Evolutionary conservation across 2,113 vertebrate genomes (phyloP), one percentile per base, ranked within the genome.

Genomic region (Petroica traversi): DNA sequence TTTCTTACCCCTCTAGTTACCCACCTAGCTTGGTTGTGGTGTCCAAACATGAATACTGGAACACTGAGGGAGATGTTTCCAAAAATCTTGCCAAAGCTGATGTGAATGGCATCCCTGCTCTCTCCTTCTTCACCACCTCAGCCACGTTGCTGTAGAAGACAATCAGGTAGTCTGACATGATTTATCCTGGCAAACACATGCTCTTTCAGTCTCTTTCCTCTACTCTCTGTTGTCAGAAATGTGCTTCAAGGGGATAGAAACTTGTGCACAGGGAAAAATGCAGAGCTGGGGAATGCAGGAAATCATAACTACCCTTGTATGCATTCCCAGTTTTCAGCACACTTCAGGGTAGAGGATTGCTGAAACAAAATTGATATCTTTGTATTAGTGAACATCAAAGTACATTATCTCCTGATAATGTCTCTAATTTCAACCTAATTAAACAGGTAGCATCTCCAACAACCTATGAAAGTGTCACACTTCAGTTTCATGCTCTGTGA

Each of bases 1-100:
- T 64, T 80, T 63, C 49, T 59, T 31, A 38, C 2, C 3, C 10
- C 25, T 14, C 26, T 2, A 1, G 3, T 66, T 61, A 51, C n/a
- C 24, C 19, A 58, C 19, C 19, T 19, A 36, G 14, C 29, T 29
- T 52, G 12, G 33, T 11, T 34, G 6, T 73, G 31, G 26, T 78
- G 40, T 64, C 19, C 80, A 69, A 40, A 48, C 12, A 45, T 9
- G 29, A 25, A 19, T 15, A 29, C 5, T 19, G 54, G 20, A 72
- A 68, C 9, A n/a, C 1, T 36, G n/a, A 12, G 10, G 40, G 41
- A 71, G 20, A 58, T 6, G 16, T 28, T n/a, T 45, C 10, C 0
- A 0, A n/a, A 69, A 75, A 29, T 28, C 62, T 67, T 71, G 40
- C 24, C 7, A 7, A 57, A 66, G 45, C 5, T 1, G 2, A 43